phyloP scores from a whole-genome alignment of 2,888 invertebrate species.

The Plebejus argus region DNA sequence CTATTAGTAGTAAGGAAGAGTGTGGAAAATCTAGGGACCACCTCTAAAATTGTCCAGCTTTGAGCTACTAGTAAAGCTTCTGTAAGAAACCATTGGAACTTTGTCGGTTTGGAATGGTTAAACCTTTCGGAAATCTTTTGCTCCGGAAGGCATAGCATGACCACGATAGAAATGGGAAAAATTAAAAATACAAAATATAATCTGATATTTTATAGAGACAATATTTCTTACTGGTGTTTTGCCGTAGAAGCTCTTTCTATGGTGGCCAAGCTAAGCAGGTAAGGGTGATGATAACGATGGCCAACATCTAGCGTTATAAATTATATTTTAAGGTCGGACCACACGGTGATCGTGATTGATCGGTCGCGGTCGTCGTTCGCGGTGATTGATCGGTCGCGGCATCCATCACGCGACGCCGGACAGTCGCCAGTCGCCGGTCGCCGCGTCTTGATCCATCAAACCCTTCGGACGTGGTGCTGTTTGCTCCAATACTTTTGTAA shows the following conservation, averaged over 20 bases:
- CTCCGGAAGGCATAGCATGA: too few relatives aligned
- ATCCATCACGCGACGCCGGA: slow-evolving; percentile 45
- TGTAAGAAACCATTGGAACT: too few relatives aligned
- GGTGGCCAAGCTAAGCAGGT: neutral
- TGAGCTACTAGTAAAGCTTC: too few relatives aligned
- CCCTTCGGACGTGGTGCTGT: slow-evolving; percentile 42
- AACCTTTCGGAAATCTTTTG: too few relatives aligned
- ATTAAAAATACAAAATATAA: too few relatives aligned
- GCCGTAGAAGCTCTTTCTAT: neutral
- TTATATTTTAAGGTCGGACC: slow-evolving; percentile 34
- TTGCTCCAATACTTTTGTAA: slow-evolving; percentile 21
- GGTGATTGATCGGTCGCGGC: slow-evolving; percentile 49
- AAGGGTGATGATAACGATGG: slow-evolving; percentile 11
- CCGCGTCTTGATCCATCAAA: slow-evolving; percentile 47
- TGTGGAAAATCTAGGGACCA: too few relatives aligned
- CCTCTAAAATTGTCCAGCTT: too few relatives aligned
- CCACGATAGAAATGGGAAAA: too few relatives aligned
- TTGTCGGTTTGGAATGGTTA: too few relatives aligned
- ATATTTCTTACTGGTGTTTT: neutral
- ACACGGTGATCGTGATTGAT: slow-evolving; percentile 33
- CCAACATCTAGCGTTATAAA: slow-evolving; percentile 18
- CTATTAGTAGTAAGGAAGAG: too few relatives aligned
- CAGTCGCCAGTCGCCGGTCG: slow-evolving; percentile 42
- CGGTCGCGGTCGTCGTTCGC: slow-evolving; percentile 43
- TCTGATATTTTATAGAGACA: too few relatives aligned